Conservation (phyloP, 2,797 vertebrate species). For the Pseudochromis fuscus region DNA sequence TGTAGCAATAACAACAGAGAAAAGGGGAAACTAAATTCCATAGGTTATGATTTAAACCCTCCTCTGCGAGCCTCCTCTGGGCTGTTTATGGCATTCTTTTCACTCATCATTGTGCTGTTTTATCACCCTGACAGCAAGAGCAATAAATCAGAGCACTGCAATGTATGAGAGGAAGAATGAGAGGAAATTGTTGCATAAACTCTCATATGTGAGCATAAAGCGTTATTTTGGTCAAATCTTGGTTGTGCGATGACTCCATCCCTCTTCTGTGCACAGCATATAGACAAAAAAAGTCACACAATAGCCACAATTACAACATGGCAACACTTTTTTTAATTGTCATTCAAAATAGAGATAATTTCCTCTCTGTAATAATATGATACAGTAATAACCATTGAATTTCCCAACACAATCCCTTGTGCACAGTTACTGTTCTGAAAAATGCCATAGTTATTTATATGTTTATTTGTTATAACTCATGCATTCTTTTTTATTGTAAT, state of each 20-base stretch:
- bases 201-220: constrained; percentile 32
- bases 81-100: constrained; percentile 43
- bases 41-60: constrained; percentile 29
- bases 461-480: constrained; percentile 77
- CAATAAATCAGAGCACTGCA: constrained; percentile 56
- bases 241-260: constrained; percentile 47
- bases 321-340: constrained; percentile 69
- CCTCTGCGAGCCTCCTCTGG: constrained; percentile 26
- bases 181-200: constrained; percentile 48
- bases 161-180: not conserved
- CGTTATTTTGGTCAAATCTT: constrained; percentile 50
- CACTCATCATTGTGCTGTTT: constrained; percentile 34
- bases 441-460: constrained; percentile 73
- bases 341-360: constrained; percentile 73
- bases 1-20: not conserved
- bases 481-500: constrained; percentile 55
- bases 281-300: constrained; percentile 60
- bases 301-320: constrained; percentile 73
- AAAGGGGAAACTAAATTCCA: constrained; percentile 21
- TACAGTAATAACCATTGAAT: constrained; percentile 64
- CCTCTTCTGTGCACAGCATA: constrained; percentile 36
- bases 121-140: constrained; percentile 32
- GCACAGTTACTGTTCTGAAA: constrained; percentile 64
- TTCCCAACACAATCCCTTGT: constrained; percentile 66
- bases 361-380: constrained; percentile 68